Evolutionary conservation across 2,113 vertebrate genomes (phyloP), one percentile per base, ranked within the genome.

Genomic region (Festucalex cinctus): DNA sequence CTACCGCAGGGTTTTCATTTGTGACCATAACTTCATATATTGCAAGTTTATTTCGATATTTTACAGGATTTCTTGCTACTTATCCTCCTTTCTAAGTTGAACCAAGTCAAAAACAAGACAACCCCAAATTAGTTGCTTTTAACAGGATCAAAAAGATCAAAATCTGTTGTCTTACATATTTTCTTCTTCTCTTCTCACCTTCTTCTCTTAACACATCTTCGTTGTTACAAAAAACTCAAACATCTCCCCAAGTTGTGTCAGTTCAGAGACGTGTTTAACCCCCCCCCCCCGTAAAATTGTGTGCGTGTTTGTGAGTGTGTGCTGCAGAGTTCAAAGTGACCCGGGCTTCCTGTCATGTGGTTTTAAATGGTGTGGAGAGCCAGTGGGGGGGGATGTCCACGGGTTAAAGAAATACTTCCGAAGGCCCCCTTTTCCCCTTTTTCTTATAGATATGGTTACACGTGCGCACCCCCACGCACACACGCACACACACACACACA

Each of bases 341-440:
- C 77, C 72, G 65, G 59, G 81, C 84, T 87, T 85, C 82, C 88
- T 87, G 86, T 88, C 87, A 88, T 90, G 87, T 90, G 88, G 87
- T 86, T 88, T 87, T 88, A 88, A 91, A 82, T 87, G 84, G 88
- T 82, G 84, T 83, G 80, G 80, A 83, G 77, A 78, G 69, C 59
- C 89, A 85, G 83, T 70, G 13, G 54, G 53, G 28, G 89, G 89
- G 82, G 81, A 79, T 63, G 78, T 79, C 77, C 81, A 88, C 39
- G 72, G 83, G 84, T 88, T 89, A 90, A 88, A 83, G 77, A 75
- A 86, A 85, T 16, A 68, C 82, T 87, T 83, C 84, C 82, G 75
- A 82, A 72, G 75, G 79, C 71, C 79, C 57, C 82, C 35, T 51
- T 35, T 48, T 83, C 71, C 79, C 57, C 82, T 28, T 51, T 35